phyloP scores from a whole-genome alignment of 2,113 vertebrate genomes.

The Rhinopomastus cyanomelas region DNA sequence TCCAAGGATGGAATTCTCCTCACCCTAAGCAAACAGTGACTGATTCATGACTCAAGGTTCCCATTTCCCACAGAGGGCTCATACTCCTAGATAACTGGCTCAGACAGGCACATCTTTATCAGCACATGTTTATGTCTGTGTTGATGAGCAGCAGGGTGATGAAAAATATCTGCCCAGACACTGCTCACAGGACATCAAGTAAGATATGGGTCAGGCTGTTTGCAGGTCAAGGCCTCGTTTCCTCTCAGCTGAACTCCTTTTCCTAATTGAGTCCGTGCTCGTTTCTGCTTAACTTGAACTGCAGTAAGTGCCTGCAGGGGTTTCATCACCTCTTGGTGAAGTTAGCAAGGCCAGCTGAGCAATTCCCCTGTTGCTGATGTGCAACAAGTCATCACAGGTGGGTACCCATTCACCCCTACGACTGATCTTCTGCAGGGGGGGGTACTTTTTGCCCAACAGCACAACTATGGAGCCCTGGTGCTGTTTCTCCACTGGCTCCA shows the following conservation, averaged over 20 bases:
- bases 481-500: slow-evolving; percentile 71
- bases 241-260: not conserved
- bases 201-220: rapidly evolving
- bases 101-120: not conserved
- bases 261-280: not conserved
- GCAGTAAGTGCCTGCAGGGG: not conserved
- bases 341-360: not conserved
- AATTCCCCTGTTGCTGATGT: not conserved
- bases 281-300: not conserved
- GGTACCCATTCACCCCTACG: slow-evolving; percentile 27
- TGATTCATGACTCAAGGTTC: not conserved
- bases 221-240: not conserved
- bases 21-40: not conserved
- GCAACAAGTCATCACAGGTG: not conserved
- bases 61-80: not conserved
- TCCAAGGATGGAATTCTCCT: not conserved
- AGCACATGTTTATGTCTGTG: too few species aligned
- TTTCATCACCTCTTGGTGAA: not conserved
- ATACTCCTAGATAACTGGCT: not conserved
- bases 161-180: not conserved
- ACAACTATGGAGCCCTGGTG: slow-evolving; percentile 46
- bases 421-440: slow-evolving; percentile 28
- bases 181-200: not conserved
- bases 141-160: not conserved
- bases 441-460: slow-evolving; percentile 53